Evolutionary conservation across 1,140 invertebrate species (phyloP).

Genomic region (Drosophila fuyamai): DNA sequence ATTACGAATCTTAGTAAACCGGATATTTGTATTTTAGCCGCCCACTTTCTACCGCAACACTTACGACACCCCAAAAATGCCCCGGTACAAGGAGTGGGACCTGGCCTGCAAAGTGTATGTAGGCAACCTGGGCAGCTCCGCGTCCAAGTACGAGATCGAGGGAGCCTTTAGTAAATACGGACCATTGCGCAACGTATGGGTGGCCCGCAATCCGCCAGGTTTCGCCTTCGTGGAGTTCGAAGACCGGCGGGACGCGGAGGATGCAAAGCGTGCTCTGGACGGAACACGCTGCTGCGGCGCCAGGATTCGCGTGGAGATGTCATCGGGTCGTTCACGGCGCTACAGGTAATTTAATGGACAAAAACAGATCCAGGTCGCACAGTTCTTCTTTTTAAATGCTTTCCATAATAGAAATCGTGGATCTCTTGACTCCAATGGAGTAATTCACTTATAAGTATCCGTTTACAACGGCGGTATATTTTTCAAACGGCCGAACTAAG

Average conservation of each 20-base stretch:
- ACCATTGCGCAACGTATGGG: slow-evolving; percentile 97
- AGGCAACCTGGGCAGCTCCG: slow-evolving; percentile 96
- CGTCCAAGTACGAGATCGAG: slow-evolving; percentile 96
- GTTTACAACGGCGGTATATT: no score
- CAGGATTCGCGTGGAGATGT: slow-evolving; percentile 94
- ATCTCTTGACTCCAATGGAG: neutral
- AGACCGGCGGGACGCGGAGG: slow-evolving; percentile 98
- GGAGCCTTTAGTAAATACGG: slow-evolving; percentile 97
- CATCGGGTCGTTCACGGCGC: slow-evolving; percentile 90
- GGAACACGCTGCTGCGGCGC: slow-evolving; percentile 95
- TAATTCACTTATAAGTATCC: neutral
- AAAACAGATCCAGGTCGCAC: neutral
- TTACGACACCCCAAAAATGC: slow-evolving; percentile 85
- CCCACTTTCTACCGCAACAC: neutral
- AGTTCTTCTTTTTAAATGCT: neutral
- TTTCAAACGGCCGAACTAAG: neutral
- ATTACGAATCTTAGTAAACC: neutral
- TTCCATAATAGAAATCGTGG: neutral
- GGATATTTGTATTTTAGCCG: neutral
- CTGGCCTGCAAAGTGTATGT: slow-evolving; percentile 99
- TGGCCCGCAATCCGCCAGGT: slow-evolving; percentile 96
- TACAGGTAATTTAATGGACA: slow-evolving; percentile 21
- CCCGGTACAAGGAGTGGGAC: slow-evolving; percentile 95
- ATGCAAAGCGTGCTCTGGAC: slow-evolving; percentile 97
- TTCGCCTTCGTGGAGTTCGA: slow-evolving; percentile 99